Conservation (phyloP, 2,888 invertebrate species). For the Protophormia terraenovae region DNA sequence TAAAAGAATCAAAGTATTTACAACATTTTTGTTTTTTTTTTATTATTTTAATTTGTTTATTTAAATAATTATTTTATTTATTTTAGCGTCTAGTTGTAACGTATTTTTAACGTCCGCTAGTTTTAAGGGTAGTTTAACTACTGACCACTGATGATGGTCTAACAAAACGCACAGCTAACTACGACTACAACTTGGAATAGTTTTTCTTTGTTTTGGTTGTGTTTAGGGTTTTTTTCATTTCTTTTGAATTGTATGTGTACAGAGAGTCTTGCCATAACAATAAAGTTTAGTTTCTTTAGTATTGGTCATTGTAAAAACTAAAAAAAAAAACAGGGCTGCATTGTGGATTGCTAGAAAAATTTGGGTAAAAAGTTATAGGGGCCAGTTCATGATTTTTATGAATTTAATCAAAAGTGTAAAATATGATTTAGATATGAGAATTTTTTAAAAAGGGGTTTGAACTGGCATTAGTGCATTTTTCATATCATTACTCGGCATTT, state of each 20-base stretch:
- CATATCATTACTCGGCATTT: no score
- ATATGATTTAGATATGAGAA: no score
- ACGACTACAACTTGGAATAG: slow-evolving; percentile 46
- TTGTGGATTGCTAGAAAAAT: not conserved
- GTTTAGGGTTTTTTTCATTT: slow-evolving; percentile 29
- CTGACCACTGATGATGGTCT: slow-evolving; percentile 74
- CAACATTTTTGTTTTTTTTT: slow-evolving; percentile 19
- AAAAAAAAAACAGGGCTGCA: not conserved
- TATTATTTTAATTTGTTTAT: not conserved
- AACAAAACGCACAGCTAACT: slow-evolving; percentile 68
- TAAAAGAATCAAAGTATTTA: not conserved
- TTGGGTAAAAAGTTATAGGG: not conserved
- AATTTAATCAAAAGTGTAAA: no score
- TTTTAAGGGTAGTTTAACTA: slow-evolving; percentile 77
- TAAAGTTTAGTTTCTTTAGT: slow-evolving; percentile 42
- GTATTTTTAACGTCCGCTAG: slow-evolving; percentile 57
- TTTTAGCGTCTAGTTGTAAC: slow-evolving; percentile 48
- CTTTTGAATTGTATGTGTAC: slow-evolving; percentile 14
- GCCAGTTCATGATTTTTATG: not conserved
- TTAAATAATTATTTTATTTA: not conserved
- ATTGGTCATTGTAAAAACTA: slow-evolving; percentile 31
- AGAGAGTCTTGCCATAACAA: slow-evolving; percentile 55
- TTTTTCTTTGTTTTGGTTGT: slow-evolving; percentile 57
- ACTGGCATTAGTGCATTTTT: no score
- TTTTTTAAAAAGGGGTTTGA: no score